Evolutionary conservation across 2,888 invertebrate genomes (phyloP).

Genomic region (Ashinkailepas kermadecensis): DNA sequence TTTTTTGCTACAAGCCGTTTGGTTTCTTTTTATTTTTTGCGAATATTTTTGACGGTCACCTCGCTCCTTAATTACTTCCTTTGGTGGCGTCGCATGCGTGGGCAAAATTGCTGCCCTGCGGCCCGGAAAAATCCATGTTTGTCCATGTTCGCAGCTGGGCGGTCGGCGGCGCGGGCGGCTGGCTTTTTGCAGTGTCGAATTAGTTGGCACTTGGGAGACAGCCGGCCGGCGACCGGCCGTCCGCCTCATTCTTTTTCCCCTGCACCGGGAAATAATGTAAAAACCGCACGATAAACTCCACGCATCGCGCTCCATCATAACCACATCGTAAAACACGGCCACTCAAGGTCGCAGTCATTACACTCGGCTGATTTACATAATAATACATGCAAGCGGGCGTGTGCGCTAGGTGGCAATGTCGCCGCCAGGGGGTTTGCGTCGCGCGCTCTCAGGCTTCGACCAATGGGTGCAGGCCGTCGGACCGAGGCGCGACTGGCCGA

Average conservation of each 20-base stretch:
- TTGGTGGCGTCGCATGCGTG: background rate
- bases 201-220: background rate
- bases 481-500: background rate
- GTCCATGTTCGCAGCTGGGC: background rate
- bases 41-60: conserved; percentile 3
- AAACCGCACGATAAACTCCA: conserved; percentile 14
- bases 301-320: conserved; percentile 18
- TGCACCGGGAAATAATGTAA: background rate
- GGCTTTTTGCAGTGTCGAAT: background rate
- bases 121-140: conserved; percentile 13
- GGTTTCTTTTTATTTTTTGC: background rate
- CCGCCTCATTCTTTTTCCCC: background rate
- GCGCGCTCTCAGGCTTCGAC: no score
- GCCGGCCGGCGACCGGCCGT: conserved; percentile 5
- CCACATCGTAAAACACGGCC: conserved; percentile 17
- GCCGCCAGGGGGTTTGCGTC: no score
- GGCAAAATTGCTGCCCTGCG: background rate
- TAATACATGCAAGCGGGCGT: conserved; percentile 13
- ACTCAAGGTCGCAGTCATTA: conserved; percentile 13
- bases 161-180: background rate
- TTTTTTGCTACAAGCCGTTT: background rate
- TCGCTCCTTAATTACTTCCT: conserved; percentile 3
- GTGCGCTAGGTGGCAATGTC: background rate
- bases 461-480: background rate
- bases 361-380: conserved; percentile 1